phyloP scores from a whole-genome alignment of 2,113 vertebrate genomes.

The Amphilophus citrinellus region DNA sequence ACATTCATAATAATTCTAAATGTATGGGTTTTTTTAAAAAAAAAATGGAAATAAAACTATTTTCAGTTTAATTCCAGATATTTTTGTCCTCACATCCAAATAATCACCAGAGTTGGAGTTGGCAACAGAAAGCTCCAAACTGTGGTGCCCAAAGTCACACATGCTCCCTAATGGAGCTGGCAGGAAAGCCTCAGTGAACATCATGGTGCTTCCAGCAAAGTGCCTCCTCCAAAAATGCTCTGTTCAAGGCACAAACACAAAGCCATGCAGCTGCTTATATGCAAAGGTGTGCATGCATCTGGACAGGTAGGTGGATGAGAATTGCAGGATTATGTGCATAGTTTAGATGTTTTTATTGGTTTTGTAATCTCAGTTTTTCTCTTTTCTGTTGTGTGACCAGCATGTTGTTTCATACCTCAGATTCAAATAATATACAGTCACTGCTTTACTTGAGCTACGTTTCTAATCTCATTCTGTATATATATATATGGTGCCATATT shows the following conservation, averaged over 20 bases:
- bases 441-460: neutral
- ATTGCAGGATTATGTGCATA: neutral
- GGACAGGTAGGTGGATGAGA: neutral
- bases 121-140: conserved; percentile 9
- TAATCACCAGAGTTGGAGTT: neutral
- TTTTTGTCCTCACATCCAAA: neutral
- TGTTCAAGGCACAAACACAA: neutral
- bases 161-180: conserved; percentile 51
- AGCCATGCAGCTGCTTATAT: neutral
- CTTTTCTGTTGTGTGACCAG: too few relatives aligned
- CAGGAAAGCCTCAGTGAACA: conserved; percentile 6
- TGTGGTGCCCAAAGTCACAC: conserved; percentile 22
- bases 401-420: neutral
- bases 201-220: neutral
- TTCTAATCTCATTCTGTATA: neutral
- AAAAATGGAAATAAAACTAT: neutral
- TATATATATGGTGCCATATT: neutral
- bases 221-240: neutral
- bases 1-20: neutral
- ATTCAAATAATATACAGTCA: neutral
- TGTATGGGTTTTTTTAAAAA: neutral
- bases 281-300: neutral
- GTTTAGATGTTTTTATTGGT: neutral
- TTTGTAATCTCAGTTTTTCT: neutral
- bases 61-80: neutral